phyloP scores from a whole-genome alignment of 2,797 vertebrate species.

The Tapirus indicus region DNA sequence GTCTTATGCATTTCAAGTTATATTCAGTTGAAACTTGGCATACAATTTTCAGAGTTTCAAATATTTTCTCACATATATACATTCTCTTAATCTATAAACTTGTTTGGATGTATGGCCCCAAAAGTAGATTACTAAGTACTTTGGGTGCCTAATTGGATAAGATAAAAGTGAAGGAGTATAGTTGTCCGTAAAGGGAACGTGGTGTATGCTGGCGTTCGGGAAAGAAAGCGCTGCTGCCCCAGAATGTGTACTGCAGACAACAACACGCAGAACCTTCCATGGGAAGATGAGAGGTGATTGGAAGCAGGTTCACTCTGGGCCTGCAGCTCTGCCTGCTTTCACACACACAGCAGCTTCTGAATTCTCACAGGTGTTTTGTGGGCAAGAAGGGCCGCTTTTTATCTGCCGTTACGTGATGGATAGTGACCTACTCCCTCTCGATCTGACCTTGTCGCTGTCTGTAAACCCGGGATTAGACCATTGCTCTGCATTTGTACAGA shows the following conservation, averaged over 20 bases:
- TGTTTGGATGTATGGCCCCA: conserved; percentile 75
- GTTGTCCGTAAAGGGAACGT: background rate
- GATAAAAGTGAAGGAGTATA: conserved; percentile 65
- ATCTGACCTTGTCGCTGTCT: background rate
- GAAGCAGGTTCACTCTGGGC: background rate
- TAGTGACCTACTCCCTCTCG: background rate
- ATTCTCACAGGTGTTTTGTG: background rate
- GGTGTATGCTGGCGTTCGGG: conserved; percentile 4
- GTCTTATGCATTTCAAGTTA: conserved; percentile 68
- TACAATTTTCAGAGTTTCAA: conserved; percentile 60
- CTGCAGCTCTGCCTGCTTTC: background rate
- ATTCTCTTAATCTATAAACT: conserved; percentile 64
- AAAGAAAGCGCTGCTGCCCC: conserved; percentile 9
- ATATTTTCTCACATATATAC: background rate
- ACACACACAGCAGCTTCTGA: background rate
- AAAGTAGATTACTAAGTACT: conserved; percentile 68
- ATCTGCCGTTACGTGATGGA: background rate
- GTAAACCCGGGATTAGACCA: background rate
- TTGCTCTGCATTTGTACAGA: background rate
- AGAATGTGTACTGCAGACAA: conserved; percentile 32
- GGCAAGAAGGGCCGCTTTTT: background rate
- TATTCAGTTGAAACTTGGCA: conserved; percentile 65
- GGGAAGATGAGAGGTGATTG: background rate
- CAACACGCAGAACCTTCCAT: background rate
- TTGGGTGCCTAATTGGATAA: conserved; percentile 64